phyloP scores from a whole-genome alignment of 64 coral and sea anemone species.

The Montipora efflorescens region DNA sequence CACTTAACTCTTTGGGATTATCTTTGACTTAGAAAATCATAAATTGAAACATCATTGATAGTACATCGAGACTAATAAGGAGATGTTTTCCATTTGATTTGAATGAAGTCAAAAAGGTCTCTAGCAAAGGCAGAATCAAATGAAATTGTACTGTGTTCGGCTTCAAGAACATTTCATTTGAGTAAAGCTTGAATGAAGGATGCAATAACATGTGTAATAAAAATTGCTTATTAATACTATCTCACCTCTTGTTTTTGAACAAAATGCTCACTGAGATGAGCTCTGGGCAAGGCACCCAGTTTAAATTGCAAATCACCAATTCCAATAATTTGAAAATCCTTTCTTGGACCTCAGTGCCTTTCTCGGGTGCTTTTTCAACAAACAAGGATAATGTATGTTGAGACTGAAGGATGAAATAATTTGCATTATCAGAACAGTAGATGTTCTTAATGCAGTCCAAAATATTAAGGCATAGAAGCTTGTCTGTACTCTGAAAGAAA shows the following conservation, averaged over 20 bases:
- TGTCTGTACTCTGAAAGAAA: slow-evolving; percentile 77
- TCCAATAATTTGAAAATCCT: slow-evolving; percentile 91
- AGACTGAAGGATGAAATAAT: slow-evolving; percentile 98
- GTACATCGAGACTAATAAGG: too few species aligned
- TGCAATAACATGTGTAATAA: too few species aligned
- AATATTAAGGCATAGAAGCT: slow-evolving; percentile 80
- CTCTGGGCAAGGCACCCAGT: slow-evolving; percentile 96
- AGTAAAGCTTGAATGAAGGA: too few species aligned
- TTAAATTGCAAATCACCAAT: slow-evolving; percentile 85
- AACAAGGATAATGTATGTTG: slow-evolving; percentile 95
- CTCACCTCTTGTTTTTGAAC: slow-evolving; percentile 93
- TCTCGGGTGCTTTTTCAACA: slow-evolving; percentile 89
- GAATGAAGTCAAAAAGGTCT: too few species aligned
- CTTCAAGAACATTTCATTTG: too few species aligned
- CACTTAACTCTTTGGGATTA: too few species aligned
- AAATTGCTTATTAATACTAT: background rate
- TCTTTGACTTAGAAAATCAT: too few species aligned
- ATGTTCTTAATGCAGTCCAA: slow-evolving; percentile 93
- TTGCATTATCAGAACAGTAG: slow-evolving; percentile 88
- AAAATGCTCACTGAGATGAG: slow-evolving; percentile 96
- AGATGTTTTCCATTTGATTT: too few species aligned
- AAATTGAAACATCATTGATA: too few species aligned
- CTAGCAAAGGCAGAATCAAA: too few species aligned
- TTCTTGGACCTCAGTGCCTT: slow-evolving; percentile 81
- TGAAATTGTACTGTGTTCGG: too few species aligned